Base-by-base conservation (phyloP, 2,113 vertebrate species). In the Dolichotis patagonum region DNA sequence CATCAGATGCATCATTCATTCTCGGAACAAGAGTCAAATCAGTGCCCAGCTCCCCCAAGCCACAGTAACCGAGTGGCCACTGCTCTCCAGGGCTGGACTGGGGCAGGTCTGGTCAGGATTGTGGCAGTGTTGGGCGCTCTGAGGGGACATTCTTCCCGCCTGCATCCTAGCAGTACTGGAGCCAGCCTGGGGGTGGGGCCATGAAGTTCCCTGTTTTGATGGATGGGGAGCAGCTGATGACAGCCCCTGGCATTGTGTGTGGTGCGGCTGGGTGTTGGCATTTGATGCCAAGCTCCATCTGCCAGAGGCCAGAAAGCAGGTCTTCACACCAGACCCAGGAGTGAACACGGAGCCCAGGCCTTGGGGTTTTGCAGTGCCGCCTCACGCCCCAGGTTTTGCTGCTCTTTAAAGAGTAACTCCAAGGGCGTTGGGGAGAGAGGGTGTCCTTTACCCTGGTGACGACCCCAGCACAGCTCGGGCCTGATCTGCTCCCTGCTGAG, bases 1-100 rank as follows among this genome's bases (percentile, higher is more conserved):
- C 2, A 0, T 16, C 38, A 24, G 35, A 1, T 0, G 8, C 49
- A 7, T 35, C 7, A 0, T 20, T 80, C 26, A 35, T 5, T 87
- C 32, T 54, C 80, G 65, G 86, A 60, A 2, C 30, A 3, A 3
- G 30, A 63, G 56, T 54, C 32, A 54, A 38, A 0, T 49, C 6
- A 0, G 35, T 58, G 32, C 43, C 75, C 38, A 19, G 16, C 58
- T n/a, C n/a, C 41, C 67, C 46, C 43, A 24, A 54, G 56, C 62
- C 63, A 43, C 6, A 1, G 90, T 19, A 5, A 30, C 75, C 1
- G 0, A n/a, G 35, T n/a, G 2, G 20, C 1, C 2, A 1, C 49
- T 14, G 0, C 81, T 38, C 20, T 4, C 16, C 49, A 24, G 82
- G 69, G 46, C 19, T 56, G 30, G 7, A 3, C 20, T 1, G 14